Base-by-base conservation (phyloP, 37 sponge, comb jelly and placozoan species). In the Chondrilla cf. caribensis region DNA sequence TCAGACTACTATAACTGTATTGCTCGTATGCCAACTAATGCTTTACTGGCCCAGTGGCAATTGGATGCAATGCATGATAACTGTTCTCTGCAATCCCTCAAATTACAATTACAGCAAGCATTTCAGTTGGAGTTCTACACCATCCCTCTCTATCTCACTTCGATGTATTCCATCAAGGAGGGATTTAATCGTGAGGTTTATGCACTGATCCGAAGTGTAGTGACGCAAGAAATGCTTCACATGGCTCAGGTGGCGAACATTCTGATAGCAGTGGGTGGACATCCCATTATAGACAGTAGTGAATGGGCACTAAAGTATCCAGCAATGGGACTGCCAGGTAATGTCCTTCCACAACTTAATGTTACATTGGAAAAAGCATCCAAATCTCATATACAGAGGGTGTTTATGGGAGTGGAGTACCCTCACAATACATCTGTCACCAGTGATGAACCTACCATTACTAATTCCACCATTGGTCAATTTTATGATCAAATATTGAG, bases 201-300 rank as follows among this genome's bases (percentile, higher is more conserved):
- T 60, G 31, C 72, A 8, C 36, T 58, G 19, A 81, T 89, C 38
- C 70, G 60, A 17, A 25, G 41, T 33, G 64, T 89, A 15, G 70
- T 85, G 31, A 78, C 80, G 72, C 82, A 89, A 59, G 90, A 89
- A 70, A 89, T 89, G 86, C 59, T 81, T 26, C 90, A 89, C 67
- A 58, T 89, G 77, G 70, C 71, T 18, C 85, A 81, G 22, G 86
- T 43, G n/a, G 90, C 83, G 21, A 89, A 89, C 42, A 39, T 89
- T 26, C 58, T 89, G 18, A 89, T 70, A 44, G 86, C 90, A 15
- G 58, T 85, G 21, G 81, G 77, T 18, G 89, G 77, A 22, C 51
- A 2, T 39, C 85, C 85, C 3, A 24, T 39, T 24, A 84, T 89
- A 41, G 82, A 81, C 60, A 38, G 47, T 40, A 19, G 22, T 7